These are phyloP conservation scores for Hemaris fuciformis DNA, from an alignment of 2,888 invertebrate species.

Conservation along the genomic window DNA sequence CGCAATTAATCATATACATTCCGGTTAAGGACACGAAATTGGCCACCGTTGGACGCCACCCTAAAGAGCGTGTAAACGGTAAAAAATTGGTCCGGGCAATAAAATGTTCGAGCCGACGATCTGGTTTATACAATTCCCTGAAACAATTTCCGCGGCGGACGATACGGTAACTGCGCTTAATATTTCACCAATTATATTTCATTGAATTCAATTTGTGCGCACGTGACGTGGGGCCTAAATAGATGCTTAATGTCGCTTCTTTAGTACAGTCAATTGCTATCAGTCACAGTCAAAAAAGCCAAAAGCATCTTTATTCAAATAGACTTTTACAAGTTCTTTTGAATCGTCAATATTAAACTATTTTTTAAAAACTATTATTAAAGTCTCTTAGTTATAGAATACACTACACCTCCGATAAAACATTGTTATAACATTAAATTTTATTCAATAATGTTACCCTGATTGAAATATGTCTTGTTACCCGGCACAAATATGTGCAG, in stretches of 20 bases:
- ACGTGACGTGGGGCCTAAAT: neutral
- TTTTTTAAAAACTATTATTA: too few species aligned
- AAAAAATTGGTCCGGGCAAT: conserved; percentile 45
- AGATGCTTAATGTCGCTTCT: neutral
- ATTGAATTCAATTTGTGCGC: conserved; percentile 8
- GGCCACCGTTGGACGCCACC: conserved; percentile 33
- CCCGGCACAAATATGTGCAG: too few species aligned
- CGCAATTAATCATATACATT: conserved; percentile 18
- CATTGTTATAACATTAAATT: too few species aligned
- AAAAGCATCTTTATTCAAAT: too few species aligned
- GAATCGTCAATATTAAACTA: too few species aligned
- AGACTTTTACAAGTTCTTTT: too few species aligned
- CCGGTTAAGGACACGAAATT: conserved; percentile 26
- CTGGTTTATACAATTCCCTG: conserved; percentile 53
- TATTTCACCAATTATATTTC: conserved; percentile 9
- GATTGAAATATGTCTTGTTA: too few species aligned
- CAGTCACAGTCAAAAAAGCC: too few species aligned
- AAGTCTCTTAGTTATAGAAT: too few species aligned
- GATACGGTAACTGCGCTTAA: conserved; percentile 10
- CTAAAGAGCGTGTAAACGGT: conserved; percentile 36
- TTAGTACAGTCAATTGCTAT: neutral
- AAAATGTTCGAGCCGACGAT: conserved; percentile 52
- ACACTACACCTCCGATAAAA: too few species aligned
- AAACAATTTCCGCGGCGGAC: conserved; percentile 35
- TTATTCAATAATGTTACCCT: too few species aligned